These are phyloP conservation scores for Chamaea fasciata DNA, from an alignment of 2,113 vertebrate genomes.

Conservation along the genomic window DNA sequence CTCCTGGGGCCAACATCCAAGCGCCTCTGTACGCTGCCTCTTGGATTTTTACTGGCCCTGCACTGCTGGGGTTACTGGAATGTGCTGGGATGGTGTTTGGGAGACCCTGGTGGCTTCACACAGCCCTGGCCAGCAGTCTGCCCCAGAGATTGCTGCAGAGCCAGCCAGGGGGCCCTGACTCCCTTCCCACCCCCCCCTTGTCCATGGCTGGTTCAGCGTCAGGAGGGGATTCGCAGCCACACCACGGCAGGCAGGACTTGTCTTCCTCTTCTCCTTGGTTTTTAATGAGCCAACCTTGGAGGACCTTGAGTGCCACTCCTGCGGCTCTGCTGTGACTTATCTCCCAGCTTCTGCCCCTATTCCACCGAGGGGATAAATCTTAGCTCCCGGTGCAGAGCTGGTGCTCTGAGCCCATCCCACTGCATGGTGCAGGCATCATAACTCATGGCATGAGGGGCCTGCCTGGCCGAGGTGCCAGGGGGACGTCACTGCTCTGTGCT, in stretches of 20 bases:
- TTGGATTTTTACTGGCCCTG: background rate
- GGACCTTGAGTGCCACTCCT: background rate
- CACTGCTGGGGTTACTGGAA: background rate
- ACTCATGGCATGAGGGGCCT: background rate
- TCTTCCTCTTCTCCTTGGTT: background rate
- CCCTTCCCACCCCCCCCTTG: background rate
- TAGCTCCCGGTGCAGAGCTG: fast-evolving
- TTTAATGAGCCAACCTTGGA: conserved; percentile 34
- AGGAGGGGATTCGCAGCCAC: background rate
- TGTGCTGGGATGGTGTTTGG: background rate
- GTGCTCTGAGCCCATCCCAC: fast-evolving
- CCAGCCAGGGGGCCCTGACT: background rate
- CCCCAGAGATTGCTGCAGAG: background rate
- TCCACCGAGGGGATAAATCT: conserved; percentile 35
- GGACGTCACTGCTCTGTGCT: background rate
- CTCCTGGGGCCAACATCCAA: background rate
- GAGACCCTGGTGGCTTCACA: background rate
- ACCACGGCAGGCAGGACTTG: background rate
- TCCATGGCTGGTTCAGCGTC: background rate
- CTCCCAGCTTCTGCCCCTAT: background rate
- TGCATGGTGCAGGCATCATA: background rate
- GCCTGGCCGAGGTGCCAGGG: background rate
- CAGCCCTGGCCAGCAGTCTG: background rate
- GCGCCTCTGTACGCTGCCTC: fast-evolving
- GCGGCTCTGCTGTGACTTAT: conserved; percentile 9